Evolutionary conservation across 2,888 invertebrate species (phyloP).

Genomic region (Pardosa pseudoannulata): DNA sequence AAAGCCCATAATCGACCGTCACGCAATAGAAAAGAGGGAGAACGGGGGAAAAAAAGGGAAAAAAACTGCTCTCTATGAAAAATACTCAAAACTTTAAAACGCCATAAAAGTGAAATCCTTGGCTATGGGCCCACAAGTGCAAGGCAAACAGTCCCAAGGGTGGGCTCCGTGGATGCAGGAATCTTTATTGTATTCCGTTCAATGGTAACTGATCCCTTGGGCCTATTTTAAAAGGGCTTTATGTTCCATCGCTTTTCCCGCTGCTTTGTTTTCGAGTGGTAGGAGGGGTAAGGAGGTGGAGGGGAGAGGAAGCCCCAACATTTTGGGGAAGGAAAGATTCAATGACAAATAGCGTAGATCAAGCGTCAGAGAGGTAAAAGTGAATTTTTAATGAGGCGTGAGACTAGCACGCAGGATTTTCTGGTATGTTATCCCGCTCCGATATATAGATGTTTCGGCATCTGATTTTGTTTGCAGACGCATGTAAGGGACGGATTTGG

Average conservation of each 20-base stretch:
- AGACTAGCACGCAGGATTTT: conserved; percentile 1
- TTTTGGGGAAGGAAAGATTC: conserved; percentile 28
- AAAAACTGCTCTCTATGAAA: conserved; percentile 56
- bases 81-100: conserved; percentile 71
- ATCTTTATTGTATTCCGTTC: conserved; percentile 68
- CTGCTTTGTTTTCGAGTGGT: conserved; percentile 30
- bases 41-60: too few relatives aligned
- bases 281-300: conserved; percentile 21
- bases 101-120: conserved; percentile 51
- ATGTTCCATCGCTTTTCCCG: conserved; percentile 52
- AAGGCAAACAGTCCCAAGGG: conserved; percentile 49
- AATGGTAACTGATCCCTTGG: conserved; percentile 63
- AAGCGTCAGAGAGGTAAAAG: conserved; percentile 24
- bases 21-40: too few relatives aligned
- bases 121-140: conserved; percentile 52
- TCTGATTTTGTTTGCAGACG: not conserved
- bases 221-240: conserved; percentile 69
- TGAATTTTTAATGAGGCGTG: conserved; percentile 58
- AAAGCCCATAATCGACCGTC: conserved; percentile 46
- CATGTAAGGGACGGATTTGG: not conserved
- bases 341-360: conserved; percentile 54
- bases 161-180: conserved; percentile 37
- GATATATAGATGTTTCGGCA: conserved; percentile 1
- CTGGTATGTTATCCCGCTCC: not conserved
- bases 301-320: not conserved